These are phyloP conservation scores for Phrynosoma platyrhinos DNA, from an alignment of 2,113 vertebrate genomes.

Conservation along the genomic window DNA sequence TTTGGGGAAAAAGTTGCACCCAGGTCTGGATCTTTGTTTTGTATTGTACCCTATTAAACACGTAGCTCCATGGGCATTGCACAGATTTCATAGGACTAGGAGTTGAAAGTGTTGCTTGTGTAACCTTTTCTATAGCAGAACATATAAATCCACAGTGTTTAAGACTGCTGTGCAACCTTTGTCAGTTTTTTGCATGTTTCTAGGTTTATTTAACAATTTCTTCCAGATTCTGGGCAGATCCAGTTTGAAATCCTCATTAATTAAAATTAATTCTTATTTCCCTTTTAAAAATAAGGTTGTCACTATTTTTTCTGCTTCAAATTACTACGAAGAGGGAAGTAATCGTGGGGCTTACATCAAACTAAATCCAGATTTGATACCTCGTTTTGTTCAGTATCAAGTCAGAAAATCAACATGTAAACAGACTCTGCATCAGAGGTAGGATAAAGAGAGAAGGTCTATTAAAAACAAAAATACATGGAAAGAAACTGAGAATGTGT, in stretches of 20 bases:
- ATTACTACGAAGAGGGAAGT: conserved; percentile 97
- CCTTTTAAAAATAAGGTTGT: conserved; percentile 82
- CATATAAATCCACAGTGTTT: neutral
- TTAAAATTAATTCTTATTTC: neutral
- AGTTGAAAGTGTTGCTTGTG: neutral
- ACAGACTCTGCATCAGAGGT: conserved; percentile 89
- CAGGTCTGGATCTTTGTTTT: neutral
- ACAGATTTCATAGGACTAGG: neutral
- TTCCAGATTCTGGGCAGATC: neutral
- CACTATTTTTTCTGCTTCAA: conserved; percentile 97
- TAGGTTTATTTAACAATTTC: conserved; percentile 1
- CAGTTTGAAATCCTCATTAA: neutral
- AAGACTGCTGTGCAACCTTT: too few species aligned
- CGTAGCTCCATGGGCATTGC: neutral
- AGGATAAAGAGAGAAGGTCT: conserved; percentile 27
- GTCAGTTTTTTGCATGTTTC: neutral
- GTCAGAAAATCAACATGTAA: conserved; percentile 82
- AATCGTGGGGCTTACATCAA: conserved; percentile 95
- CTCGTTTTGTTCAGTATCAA: conserved; percentile 93
- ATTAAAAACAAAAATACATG: conserved; percentile 2
- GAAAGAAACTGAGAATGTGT: neutral
- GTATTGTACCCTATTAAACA: neutral
- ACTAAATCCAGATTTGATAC: conserved; percentile 80
- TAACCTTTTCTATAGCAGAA: neutral
- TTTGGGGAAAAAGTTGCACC: neutral